A percentile compares a stretch with the other conserved stretches of the same genome.
Conservation (phyloP, 2,888 invertebrate species). For the Muscina levida region DNA sequence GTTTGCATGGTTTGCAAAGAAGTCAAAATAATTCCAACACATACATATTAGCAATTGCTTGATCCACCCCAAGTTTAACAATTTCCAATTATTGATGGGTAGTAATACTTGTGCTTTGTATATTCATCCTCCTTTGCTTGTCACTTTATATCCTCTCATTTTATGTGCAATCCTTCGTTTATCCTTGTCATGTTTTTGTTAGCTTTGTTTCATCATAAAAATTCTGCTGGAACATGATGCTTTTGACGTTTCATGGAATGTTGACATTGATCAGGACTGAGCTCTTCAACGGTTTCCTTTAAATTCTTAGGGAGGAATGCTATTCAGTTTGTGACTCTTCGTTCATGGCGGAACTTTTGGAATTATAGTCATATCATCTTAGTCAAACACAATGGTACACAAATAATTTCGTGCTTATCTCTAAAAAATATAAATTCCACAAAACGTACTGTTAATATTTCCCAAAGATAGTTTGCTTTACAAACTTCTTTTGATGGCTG, state of each 20-base stretch:
- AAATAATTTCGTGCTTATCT: constrained; percentile 58
- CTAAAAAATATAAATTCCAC: constrained; percentile 49
- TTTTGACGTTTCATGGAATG: constrained; percentile 22
- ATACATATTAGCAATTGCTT: too few relatives aligned
- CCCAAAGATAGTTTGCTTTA: constrained; percentile 45
- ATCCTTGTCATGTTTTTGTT: too few relatives aligned
- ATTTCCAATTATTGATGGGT: too few relatives aligned
- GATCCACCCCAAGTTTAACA: too few relatives aligned
- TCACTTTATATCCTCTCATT: too few relatives aligned
- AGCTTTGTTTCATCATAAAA: too few relatives aligned
- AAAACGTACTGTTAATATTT: constrained; percentile 50
- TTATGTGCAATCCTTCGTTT: too few relatives aligned
- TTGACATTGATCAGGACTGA: constrained; percentile 16
- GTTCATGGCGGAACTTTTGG: constrained; percentile 30
- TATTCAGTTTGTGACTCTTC: constrained; percentile 16
- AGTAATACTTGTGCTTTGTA: too few relatives aligned
- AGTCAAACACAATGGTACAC: constrained; percentile 41
- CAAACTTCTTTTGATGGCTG: constrained; percentile 53
- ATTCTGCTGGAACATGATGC: neutral
- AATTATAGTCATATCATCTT: constrained; percentile 42
- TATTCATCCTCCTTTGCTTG: too few relatives aligned
- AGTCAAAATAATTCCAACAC: too few relatives aligned
- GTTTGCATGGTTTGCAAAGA: too few relatives aligned
- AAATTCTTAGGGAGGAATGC: constrained; percentile 8
- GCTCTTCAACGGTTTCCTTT: constrained; percentile 13